phyloP scores from a whole-genome alignment of 2,888 invertebrate genomes.

The Seladonia tumulorum region DNA sequence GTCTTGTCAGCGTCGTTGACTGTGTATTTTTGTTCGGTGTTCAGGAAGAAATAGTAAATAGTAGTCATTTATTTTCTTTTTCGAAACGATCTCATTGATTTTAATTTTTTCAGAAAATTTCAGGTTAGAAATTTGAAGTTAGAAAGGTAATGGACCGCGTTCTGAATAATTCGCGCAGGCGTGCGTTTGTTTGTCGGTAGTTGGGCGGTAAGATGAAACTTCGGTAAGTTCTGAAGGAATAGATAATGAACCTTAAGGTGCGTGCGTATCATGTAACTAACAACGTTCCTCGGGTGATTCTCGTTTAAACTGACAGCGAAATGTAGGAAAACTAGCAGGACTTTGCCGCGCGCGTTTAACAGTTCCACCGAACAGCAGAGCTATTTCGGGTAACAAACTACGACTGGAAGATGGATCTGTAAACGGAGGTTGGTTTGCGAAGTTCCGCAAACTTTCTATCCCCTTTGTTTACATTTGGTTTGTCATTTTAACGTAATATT shows the following conservation, averaged over 20 bases:
- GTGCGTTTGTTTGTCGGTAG: not conserved
- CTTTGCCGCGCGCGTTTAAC: conserved; percentile 27
- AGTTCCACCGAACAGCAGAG: conserved; percentile 45
- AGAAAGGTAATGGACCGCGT: not conserved
- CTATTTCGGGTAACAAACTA: conserved; percentile 43
- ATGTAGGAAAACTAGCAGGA: conserved; percentile 41
- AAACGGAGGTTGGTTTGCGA: conserved; percentile 47
- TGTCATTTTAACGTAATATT: conserved; percentile 37
- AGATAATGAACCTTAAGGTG: conserved; percentile 28
- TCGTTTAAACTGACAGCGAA: conserved; percentile 51
- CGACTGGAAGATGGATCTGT: conserved; percentile 55
- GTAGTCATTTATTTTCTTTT: not conserved
- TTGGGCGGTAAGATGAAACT: not conserved
- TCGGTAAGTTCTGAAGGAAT: conserved; percentile 9
- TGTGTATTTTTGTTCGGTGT: too few relatives aligned
- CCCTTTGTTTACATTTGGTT: conserved; percentile 59
- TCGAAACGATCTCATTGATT: not conserved
- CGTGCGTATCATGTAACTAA: conserved; percentile 30
- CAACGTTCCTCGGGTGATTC: conserved; percentile 26
- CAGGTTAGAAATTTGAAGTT: not conserved
- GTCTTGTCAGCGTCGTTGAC: too few relatives aligned
- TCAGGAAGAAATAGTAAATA: too few relatives aligned
- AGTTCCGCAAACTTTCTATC: conserved; percentile 49
- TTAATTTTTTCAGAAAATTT: not conserved
- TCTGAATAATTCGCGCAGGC: not conserved